Percentiles rank a stretch among this genome's conserved stretches.
Conservation (phyloP, 2,888 invertebrate genomes). For the Macaria liturata region DNA sequence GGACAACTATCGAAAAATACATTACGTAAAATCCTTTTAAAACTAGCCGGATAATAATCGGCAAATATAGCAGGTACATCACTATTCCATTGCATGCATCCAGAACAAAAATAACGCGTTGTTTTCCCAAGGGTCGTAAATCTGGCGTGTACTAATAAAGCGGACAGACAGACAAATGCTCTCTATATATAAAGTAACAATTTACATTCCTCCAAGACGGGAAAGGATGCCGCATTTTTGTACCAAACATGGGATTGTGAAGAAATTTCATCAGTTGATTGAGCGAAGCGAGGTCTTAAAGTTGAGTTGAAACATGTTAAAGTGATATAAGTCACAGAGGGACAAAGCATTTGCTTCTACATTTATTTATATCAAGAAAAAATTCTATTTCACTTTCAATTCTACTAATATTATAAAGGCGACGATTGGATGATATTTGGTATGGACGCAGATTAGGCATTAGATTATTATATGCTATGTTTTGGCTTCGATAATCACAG, state of each 20-base stretch:
- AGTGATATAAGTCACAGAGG: too few relatives aligned
- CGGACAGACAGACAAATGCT: slow-evolving; percentile 70
- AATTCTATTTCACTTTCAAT: too few relatives aligned
- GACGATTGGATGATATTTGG: too few relatives aligned
- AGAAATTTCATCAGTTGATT: slow-evolving; percentile 8
- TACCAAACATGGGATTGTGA: slow-evolving; percentile 20
- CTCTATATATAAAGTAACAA: slow-evolving; percentile 56
- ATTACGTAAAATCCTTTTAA: neutral
- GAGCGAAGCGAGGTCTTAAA: neutral
- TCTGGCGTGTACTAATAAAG: slow-evolving; percentile 65
- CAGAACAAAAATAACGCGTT: slow-evolving; percentile 48
- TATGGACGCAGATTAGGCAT: too few relatives aligned
- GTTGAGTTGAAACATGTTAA: neutral
- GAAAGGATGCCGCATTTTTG: slow-evolving; percentile 31
- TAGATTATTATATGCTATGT: too few relatives aligned
- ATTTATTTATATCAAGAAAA: too few relatives aligned
- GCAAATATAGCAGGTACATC: neutral
- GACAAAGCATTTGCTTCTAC: too few relatives aligned
- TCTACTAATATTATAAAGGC: too few relatives aligned
- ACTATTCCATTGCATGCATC: slow-evolving; percentile 11
- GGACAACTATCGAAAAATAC: too few relatives aligned
- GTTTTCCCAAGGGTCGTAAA: slow-evolving; percentile 60
- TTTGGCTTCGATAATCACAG: too few relatives aligned
- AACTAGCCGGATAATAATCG: neutral
- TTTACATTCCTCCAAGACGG: slow-evolving; percentile 59